These are phyloP conservation scores for Asobara japonica DNA, from an alignment of 1,140 invertebrate species.

Conservation along the genomic window DNA sequence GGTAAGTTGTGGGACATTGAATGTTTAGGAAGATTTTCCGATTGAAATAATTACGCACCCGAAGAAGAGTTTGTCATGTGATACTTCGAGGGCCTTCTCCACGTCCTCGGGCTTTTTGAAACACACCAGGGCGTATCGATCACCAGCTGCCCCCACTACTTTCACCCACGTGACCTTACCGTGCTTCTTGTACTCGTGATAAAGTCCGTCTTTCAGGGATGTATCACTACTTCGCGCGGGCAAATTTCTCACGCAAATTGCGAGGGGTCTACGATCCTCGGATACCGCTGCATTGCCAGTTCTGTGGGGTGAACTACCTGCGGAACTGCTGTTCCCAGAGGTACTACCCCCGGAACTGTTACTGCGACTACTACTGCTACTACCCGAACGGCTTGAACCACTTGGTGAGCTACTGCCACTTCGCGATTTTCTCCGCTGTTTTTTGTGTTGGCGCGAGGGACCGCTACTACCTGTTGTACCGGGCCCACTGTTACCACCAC, in stretches of 20 bases:
- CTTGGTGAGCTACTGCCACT: conserved; percentile 67
- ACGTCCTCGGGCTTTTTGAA: conserved; percentile 98
- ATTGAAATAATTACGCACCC: too few relatives aligned
- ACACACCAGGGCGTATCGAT: conserved; percentile 87
- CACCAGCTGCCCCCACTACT: conserved; percentile 82
- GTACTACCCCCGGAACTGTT: conserved; percentile 65
- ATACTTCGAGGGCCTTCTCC: conserved; percentile 93
- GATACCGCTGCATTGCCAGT: conserved; percentile 60
- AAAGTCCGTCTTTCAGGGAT: conserved; percentile 95
- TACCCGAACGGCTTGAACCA: conserved; percentile 69
- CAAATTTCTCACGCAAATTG: conserved; percentile 92
- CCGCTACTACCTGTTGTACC: conserved; percentile 44
- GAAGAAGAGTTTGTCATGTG: conserved; percentile 96
- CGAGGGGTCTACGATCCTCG: conserved; percentile 81
- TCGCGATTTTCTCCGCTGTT: conserved; percentile 63
- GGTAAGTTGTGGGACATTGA: too few relatives aligned
- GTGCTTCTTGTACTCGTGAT: conserved; percentile 98
- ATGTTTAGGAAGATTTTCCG: too few relatives aligned
- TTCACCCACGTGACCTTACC: conserved; percentile 97
- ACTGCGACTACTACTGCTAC: conserved; percentile 72
- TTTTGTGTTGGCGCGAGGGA: conserved; percentile 57
- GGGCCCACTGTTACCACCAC: conserved; percentile 30
- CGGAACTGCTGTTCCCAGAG: conserved; percentile 62
- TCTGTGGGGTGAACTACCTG: conserved; percentile 62
- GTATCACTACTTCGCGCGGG: conserved; percentile 90